Base-by-base conservation (phyloP, 2,797 vertebrate genomes). In the Ptychadena robeensis region DNA sequence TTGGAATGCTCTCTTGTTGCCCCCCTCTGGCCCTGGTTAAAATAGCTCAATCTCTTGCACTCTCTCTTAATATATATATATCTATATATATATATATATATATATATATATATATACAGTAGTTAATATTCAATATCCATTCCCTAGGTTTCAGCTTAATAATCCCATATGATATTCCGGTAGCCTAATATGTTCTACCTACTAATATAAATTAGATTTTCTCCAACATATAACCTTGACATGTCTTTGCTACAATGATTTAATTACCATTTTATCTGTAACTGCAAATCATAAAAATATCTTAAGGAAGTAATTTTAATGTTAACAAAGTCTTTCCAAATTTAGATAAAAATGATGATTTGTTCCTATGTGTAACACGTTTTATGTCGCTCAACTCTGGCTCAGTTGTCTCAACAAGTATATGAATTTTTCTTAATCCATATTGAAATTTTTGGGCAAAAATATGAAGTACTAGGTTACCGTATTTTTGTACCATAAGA, bases 21-120 rank as follows among this genome's bases (percentile, higher is more conserved):
- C 82, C 82, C 82, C 76, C 76, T 83, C 82, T 79, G 76, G 76
- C 48, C 73, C 38, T 61, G 12, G 61, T 18, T 83, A 69, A 83
- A 79, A 83, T 83, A 74, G 44, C 44, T 11, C 10, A 48, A 18
- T 48, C 44, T 48, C 44, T 48, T 48, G 2, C 10, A 48, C 2
- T 4, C 44, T 48, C 44, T 48, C 9, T 3, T 35, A 35, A 3
- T 35, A 35, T 8, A 35, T 35, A 9, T 35, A 35, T 35, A 35
- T 35, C 3, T 3, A 35, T 35, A 35, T 35, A 35, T 35, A 35
- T 35, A 35, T 35, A 35, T 35, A 35, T 35, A 35, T 35, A 35
- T 8, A 35, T 35, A 35, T 35, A 35, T 3, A 35, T 35, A 35
- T 35, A 35, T 35, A 35, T 35, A 35, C 9, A 35, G n/a, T n/a